Evolutionary conservation across 2,888 invertebrate species (phyloP).

Genomic region (Parasteatoda lunata): DNA sequence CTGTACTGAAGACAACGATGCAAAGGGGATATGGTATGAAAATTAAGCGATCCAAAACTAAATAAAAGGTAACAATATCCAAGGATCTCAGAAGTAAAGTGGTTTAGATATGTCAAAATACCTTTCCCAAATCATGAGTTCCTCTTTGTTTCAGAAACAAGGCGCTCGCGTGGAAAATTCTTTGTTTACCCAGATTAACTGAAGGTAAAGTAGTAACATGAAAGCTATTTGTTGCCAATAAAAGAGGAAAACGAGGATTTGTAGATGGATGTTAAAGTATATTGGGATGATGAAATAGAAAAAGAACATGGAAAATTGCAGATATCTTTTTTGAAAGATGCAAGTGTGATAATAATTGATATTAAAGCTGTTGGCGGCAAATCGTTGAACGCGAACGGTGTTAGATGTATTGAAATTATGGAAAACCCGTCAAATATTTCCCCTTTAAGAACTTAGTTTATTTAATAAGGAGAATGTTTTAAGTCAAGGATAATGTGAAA

Average conservation of each 20-base stretch:
- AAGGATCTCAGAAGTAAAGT: conserved; percentile 30
- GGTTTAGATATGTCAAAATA: conserved; percentile 61
- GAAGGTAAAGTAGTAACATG: conserved; percentile 43
- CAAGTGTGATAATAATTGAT: conserved; percentile 29
- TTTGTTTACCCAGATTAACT: conserved; percentile 58
- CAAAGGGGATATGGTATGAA: conserved; percentile 34
- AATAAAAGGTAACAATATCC: conserved; percentile 51
- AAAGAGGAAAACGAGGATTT: conserved; percentile 14
- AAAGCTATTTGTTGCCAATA: conserved; percentile 57
- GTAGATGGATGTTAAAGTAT: conserved; percentile 10
- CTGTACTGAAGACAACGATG: conserved; percentile 32
- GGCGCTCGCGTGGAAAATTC: conserved; percentile 41
- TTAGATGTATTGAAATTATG: too few species aligned
- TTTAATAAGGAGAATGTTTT: too few species aligned
- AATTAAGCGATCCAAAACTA: conserved; percentile 32
- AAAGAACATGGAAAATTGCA: conserved; percentile 2
- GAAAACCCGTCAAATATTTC: too few species aligned
- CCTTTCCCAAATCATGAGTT: conserved; percentile 32
- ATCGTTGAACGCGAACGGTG: not conserved
- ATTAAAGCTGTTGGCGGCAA: not conserved
- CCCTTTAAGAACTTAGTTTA: too few species aligned
- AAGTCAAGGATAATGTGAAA: too few species aligned
- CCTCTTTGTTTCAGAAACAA: conserved; percentile 19
- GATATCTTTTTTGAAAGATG: not conserved
- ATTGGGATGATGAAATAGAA: not conserved